phyloP scores from a whole-genome alignment of 2,888 invertebrate species.

The Acanthacorydalis orientalis region DNA sequence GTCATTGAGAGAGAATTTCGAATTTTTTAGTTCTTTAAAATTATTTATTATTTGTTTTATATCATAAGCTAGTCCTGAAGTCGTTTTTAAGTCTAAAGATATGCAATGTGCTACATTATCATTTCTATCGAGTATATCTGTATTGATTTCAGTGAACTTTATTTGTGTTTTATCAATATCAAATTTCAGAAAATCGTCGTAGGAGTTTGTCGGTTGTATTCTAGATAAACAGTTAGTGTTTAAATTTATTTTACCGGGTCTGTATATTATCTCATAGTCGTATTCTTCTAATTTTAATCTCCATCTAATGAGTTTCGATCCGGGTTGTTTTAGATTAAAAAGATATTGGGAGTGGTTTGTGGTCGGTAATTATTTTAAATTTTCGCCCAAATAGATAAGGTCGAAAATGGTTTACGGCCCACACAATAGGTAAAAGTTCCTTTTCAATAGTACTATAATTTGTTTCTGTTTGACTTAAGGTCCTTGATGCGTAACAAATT shows the following conservation, averaged over 20 bases:
- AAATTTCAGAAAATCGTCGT: too few species aligned
- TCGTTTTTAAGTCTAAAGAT: too few species aligned
- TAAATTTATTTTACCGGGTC: slow-evolving; percentile 12
- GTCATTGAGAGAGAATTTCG: too few species aligned
- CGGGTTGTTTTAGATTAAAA: slow-evolving; percentile 16
- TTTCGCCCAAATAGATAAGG: slow-evolving; percentile 17
- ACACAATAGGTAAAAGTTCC: neutral
- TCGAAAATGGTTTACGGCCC: slow-evolving; percentile 7
- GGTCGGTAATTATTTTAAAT: slow-evolving; percentile 20
- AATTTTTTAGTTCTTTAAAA: too few species aligned
- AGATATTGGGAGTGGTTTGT: slow-evolving; percentile 19
- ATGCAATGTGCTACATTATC: too few species aligned
- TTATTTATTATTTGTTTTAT: too few species aligned
- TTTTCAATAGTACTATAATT: neutral
- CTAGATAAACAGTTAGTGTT: slow-evolving; percentile 11
- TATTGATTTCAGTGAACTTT: too few species aligned
- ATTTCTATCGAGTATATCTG: too few species aligned
- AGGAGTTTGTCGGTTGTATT: too few species aligned
- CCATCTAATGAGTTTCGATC: slow-evolving; percentile 12
- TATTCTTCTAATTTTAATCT: slow-evolving; percentile 13
- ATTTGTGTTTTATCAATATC: too few species aligned
- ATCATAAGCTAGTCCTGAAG: too few species aligned
- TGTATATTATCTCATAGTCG: slow-evolving; percentile 15
- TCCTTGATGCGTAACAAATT: neutral
- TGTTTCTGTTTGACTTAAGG: neutral